Evolutionary conservation across 2,888 invertebrate genomes (phyloP).

Genomic region (Ellobium chinense): DNA sequence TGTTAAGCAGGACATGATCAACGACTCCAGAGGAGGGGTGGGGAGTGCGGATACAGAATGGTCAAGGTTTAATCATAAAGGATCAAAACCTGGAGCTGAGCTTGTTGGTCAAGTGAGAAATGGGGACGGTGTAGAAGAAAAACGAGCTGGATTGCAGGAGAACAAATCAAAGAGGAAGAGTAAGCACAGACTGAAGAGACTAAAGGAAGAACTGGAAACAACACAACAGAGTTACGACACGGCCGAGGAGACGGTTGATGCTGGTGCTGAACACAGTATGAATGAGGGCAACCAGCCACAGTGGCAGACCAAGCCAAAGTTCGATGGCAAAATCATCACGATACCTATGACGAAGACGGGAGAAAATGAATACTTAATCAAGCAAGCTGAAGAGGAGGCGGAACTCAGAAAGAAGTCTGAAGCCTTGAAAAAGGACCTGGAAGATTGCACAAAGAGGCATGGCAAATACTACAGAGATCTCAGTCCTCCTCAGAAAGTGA

Average conservation of each 20-base stretch:
- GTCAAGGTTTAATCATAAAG: not conserved
- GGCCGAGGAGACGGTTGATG: not conserved
- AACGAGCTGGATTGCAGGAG: not conserved
- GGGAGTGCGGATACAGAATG: not conserved
- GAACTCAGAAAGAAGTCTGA: constrained; percentile 1
- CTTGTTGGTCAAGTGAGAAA: not conserved
- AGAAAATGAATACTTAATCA: constrained; percentile 31
- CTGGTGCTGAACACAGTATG: not conserved
- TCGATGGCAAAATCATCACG: constrained; percentile 7
- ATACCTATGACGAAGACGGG: constrained; percentile 41
- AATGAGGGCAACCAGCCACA: not conserved
- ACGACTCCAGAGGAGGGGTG: not conserved
- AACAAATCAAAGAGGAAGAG: not conserved
- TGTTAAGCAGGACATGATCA: not conserved
- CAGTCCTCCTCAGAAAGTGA: constrained; percentile 20
- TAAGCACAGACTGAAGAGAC: not conserved
- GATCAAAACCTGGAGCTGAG: not conserved
- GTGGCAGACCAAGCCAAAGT: not conserved
- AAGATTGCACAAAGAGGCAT: not conserved
- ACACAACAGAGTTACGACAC: not conserved
- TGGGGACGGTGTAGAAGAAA: not conserved
- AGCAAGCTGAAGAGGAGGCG: constrained; percentile 26
- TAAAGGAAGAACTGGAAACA: not conserved
- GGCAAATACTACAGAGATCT: constrained; percentile 15
- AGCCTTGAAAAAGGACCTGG: not conserved